Evolutionary conservation across 2,797 vertebrate genomes (phyloP), one percentile per base, ranked within the genome.

Genomic region (Anas bahamensis): DNA sequence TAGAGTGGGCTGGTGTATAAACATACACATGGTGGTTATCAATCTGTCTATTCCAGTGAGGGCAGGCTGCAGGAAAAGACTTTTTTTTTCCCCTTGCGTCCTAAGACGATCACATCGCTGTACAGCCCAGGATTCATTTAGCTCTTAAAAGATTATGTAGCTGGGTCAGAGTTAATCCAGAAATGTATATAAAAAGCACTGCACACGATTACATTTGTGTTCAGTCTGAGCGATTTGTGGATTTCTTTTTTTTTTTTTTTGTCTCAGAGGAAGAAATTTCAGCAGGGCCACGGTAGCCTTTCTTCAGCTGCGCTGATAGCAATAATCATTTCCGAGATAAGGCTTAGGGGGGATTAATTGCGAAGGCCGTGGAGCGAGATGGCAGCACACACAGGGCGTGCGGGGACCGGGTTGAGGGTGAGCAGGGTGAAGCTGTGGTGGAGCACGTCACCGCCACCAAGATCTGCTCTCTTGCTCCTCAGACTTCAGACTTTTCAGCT

Each of bases 101-200:
- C 35, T 33, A 64, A 90, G 64, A 82, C 89, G 87, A 79, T 81
- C 84, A 74, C 94, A 86, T 88, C 56, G 6, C 74, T 79, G 79
- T 80, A 64, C 53, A 95, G 80, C 50, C 39, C 63, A 65, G 90
- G 81, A 86, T 90, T 95, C 66, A 86, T 89, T 96, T 74, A 55
- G 78, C 68, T 95, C 94, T 95, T 96, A 93, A 81, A 94, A 94
- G 94, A 95, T 96, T 96, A 95, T 68, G 60, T 46, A 92, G 92
- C 77, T 96, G 83, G 86, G 83, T 88, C 94, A 93, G 59, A 93
- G 53, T 95, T 95, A 96, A 97, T 95, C 88, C 85, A 83, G 70
- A 89, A 86, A 89, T 28, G 48, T 87, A 59, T 70, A 79, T 93
- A 85, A 78, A 68, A 85, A 93, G 87, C 75, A 82, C 46, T 0